Evolutionary conservation across 2,888 invertebrate genomes (phyloP), one percentile per base, ranked within the genome.

Genomic region (Ormia ochracea): DNA sequence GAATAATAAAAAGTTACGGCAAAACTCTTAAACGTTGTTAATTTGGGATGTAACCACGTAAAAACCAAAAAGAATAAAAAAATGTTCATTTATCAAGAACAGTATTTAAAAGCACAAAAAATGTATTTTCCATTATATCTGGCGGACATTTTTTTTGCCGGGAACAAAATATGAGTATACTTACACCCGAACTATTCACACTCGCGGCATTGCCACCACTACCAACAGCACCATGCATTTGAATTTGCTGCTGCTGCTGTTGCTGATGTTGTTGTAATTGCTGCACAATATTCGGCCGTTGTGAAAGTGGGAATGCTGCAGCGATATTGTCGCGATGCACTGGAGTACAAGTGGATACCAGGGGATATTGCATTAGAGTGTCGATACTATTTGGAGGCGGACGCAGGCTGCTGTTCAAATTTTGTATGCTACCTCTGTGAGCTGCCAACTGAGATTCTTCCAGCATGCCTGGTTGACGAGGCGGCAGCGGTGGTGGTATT

Each of bases 401-500:
- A 38, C 89, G 85, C 14, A 68, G 9, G 26, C 52, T 82, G 66
- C 38, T 81, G 68, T 84, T 86, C 10, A 87, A 83, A 74, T 86
- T 87, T 65, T 87, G 86, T 31, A 86, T 85, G 56, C 87, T 87
- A 19, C 87, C 87, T 6, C 86, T 83, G 28, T 84, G 82, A 6
- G 75, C 72, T 14, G 78, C 36, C 17, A 72, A 23, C 21, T 78
- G 75, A 33, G 68, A 21, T 82, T 90, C 90, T 48, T 88, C 86
- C 86, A 90, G 83, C 88, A 90, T 88, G 65, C 91, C 91, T 10
- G 91, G 90, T 85, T 91, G 91, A 83, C 93, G 90, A 21, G 93
- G 93, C 72, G 93, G 93, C 84, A 93, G 88, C 28, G 93, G 93
- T 82, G 93, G 93, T 72, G 91, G 91, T 83, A 88, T 83, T 83